phyloP scores from a whole-genome alignment of 1,140 invertebrate species.

The Pseudomyrmex cubaensis region DNA sequence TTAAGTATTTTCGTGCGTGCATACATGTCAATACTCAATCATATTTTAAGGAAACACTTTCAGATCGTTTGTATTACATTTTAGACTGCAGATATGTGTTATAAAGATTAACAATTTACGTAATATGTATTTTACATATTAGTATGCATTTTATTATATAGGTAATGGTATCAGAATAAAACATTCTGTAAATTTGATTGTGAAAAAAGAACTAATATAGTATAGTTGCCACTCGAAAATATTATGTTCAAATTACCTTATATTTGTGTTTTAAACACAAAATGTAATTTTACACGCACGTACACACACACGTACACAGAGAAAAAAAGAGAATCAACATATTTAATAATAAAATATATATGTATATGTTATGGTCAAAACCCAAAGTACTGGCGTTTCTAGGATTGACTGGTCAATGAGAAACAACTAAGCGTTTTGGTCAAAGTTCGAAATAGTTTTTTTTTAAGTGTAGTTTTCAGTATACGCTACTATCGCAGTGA shows the following conservation, averaged over 20 bases:
- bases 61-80: slow-evolving; percentile 28
- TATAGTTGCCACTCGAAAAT: slow-evolving; percentile 26
- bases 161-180: slow-evolving; percentile 1
- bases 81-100: slow-evolving; percentile 60
- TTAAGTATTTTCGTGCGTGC: slow-evolving; percentile 31
- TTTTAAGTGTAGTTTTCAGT: no score
- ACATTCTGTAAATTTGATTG: background rate
- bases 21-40: slow-evolving; percentile 7
- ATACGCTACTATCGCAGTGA: no score
- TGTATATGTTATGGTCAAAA: background rate
- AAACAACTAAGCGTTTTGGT: no score
- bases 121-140: background rate
- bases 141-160: background rate
- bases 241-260: background rate
- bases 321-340: no score
- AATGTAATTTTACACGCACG: no score
- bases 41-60: slow-evolving; percentile 19
- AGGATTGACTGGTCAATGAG: no score
- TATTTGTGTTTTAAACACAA: background rate
- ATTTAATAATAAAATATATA: no score
- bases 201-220: slow-evolving; percentile 6
- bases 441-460: no score
- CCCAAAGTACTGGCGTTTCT: no score
- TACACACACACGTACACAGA: no score
- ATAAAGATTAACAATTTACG: slow-evolving; percentile 37